Evolutionary conservation across 2,113 vertebrate genomes (phyloP), one percentile per base, ranked within the genome.

Genomic region (Bujurquina vittata): DNA sequence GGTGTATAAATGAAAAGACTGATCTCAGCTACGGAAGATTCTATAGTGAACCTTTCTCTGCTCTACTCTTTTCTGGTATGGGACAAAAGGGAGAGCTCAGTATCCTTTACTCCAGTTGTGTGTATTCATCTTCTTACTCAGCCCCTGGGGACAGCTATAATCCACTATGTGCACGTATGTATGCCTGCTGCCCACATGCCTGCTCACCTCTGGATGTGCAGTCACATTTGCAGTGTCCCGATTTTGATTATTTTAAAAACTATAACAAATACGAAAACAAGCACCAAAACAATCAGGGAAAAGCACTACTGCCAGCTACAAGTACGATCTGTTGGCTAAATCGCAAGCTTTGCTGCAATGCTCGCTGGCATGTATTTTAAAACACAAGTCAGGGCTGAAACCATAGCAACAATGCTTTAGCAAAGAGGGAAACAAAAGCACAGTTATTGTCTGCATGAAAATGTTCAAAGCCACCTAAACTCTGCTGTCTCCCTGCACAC

Each of bases 321-420:
- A 76, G 74, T 62, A 65, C 35, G 69, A 79, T 74, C 57, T 57
- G 62, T 69, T 22, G 43, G 59, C 73, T 84, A 84, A 37, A 89
- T 86, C 23, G 31, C 5, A 29, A 75, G 75, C 77, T 84, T 60
- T 37, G 7, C 81, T 58, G 73, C 60, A 26, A 31, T 26, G 49
- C 59, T 85, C 73, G 26, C 62, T 59, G 60, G 33, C 29, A 40
- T 89, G 43, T 78, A 78, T 86, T 65, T 84, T 62, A 77, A 87
- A 91, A 84, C 33, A 55, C 59, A 74, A 84, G 75, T 79, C 67
- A 69, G 69, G 11, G 37, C 40, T 83, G 87, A 86, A 92, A 90
- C 88, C 91, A 92, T 89, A 83, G 92, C 83, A 92, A 89, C 88
- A 46, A 85, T 67, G 73, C 37, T 72, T 81, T 20, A 65, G 74